These are phyloP conservation scores for Heterodera filipjevi DNA, from an alignment of 2,888 invertebrate genomes.

Conservation along the genomic window DNA sequence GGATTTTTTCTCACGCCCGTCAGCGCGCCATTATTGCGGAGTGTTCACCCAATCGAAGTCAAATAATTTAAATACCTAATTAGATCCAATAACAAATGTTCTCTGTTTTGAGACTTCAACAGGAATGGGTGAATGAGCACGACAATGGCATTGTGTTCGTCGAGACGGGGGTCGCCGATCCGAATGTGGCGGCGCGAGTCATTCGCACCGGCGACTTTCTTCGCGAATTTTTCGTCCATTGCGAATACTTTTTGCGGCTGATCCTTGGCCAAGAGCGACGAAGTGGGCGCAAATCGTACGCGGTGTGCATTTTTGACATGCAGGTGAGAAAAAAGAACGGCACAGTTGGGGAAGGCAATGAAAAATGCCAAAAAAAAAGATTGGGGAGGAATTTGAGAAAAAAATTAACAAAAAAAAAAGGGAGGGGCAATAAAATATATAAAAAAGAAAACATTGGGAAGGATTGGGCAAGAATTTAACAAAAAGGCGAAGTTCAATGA, in stretches of 20 bases:
- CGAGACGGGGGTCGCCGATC: conserved; percentile 46
- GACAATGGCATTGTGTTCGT: conserved; percentile 51
- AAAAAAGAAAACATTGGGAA: too few species aligned
- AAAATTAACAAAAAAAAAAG: too few species aligned
- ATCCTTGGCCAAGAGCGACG: conserved; percentile 42
- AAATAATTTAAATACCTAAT: not conserved
- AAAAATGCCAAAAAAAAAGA: too few species aligned
- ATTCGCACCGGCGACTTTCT: conserved; percentile 45
- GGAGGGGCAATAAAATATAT: too few species aligned
- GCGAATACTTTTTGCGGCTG: conserved; percentile 47
- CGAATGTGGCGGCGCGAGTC: conserved; percentile 40
- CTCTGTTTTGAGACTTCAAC: not conserved
- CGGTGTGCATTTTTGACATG: conserved; percentile 54
- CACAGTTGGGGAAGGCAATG: too few species aligned
- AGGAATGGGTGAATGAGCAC: conserved; percentile 42
- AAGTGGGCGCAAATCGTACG: conserved; percentile 44
- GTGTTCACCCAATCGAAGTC: conserved; percentile 26
- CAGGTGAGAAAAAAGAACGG: conserved; percentile 7
- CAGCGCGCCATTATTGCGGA: conserved; percentile 12
- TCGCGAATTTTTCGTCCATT: conserved; percentile 46
- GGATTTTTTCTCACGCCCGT: conserved; percentile 7
- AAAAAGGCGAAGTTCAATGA: too few species aligned
- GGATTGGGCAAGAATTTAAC: too few species aligned
- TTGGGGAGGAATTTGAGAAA: too few species aligned
- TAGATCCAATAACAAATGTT: not conserved